Base-by-base conservation (phyloP, 2,888 invertebrate genomes). In the Coelopa pilipes region DNA sequence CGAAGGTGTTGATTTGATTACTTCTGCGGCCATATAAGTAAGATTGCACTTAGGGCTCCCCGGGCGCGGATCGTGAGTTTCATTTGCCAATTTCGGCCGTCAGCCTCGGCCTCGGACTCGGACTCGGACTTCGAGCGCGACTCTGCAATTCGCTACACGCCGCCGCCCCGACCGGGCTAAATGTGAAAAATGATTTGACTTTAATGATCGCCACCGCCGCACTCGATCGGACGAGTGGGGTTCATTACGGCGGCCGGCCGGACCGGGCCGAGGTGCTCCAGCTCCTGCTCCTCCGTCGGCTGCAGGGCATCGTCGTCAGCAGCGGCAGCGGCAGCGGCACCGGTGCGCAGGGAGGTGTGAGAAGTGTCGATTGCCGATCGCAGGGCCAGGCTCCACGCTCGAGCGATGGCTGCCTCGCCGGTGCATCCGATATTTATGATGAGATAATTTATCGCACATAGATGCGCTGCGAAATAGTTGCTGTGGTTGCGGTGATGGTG, bases 131-230 rank as follows among this genome's bases (percentile, higher is more conserved):
- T n/a, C n/a, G 34, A 7, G 7, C 34, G 34, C 34, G 34, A 7
- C 34, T 34, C 34, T 34, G 34, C 34, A 34, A 34, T 34, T 70
- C 71, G 68, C 50, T 17, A 53, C 66, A 66, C 74, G 73, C 63
- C 66, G 73, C 62, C 71, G 45, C 45, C 46, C 19, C 34, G 45
- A 59, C 74, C 60, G 63, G 65, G 46, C 60, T 81, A 83, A 83
- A 85, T 85, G 84, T 84, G 85, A 85, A 85, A 85, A 85, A 85
- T 85, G 82, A 85, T 85, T 85, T 84, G 84, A 85, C 85, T 85
- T 84, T 85, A 85, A 85, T 85, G 83, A 82, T 78, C 81, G 85
- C 85, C 85, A 85, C 85, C 80, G 85, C 85, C 45, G 46, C 80
- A 7, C 34, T 2, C 34, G 34, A 7, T 34, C 34, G 34, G 34